Conservation (phyloP, 2,797 vertebrate genomes). For the Sebastes oblongus region DNA sequence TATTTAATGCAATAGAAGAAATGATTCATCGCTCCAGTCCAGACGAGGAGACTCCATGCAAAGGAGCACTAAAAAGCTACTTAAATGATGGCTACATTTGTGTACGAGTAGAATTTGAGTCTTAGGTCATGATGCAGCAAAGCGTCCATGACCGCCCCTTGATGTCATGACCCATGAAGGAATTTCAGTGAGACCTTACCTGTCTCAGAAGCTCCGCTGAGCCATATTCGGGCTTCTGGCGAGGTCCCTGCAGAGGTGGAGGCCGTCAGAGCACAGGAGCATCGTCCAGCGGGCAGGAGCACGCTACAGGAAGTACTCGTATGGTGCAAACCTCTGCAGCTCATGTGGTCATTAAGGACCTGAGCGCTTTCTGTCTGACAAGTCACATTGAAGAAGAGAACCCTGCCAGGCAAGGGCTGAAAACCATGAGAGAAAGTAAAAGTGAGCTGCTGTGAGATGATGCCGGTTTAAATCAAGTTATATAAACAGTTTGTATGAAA, state of each 20-base stretch:
- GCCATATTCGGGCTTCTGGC: slow-evolving; percentile 44
- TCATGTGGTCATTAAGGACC: slow-evolving; percentile 8
- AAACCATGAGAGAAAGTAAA: not conserved
- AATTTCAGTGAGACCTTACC: slow-evolving; percentile 20
- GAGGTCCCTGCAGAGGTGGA: slow-evolving; percentile 75
- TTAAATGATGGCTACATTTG: not conserved
- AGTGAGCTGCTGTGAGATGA: not conserved
- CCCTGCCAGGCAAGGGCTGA: slow-evolving; percentile 72
- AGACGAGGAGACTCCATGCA: not conserved
- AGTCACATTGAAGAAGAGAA: slow-evolving; percentile 62
- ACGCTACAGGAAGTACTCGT: slow-evolving; percentile 56
- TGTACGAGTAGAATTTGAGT: not conserved
- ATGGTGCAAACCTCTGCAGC: slow-evolving; percentile 49
- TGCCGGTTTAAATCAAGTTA: not conserved
- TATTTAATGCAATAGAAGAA: not conserved
- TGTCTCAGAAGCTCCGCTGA: slow-evolving; percentile 39
- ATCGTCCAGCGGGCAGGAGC: slow-evolving; percentile 48
- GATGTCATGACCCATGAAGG: not conserved
- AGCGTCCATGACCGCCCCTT: not conserved
- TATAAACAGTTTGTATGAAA: not conserved
- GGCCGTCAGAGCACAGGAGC: slow-evolving; percentile 64
- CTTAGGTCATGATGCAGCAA: not conserved
- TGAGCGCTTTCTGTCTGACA: slow-evolving; percentile 25
- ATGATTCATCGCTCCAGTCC: not conserved
- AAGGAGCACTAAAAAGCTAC: not conserved